Evolutionary conservation across 2,797 vertebrate species (phyloP).

Genomic region (Mus spretus): DNA sequence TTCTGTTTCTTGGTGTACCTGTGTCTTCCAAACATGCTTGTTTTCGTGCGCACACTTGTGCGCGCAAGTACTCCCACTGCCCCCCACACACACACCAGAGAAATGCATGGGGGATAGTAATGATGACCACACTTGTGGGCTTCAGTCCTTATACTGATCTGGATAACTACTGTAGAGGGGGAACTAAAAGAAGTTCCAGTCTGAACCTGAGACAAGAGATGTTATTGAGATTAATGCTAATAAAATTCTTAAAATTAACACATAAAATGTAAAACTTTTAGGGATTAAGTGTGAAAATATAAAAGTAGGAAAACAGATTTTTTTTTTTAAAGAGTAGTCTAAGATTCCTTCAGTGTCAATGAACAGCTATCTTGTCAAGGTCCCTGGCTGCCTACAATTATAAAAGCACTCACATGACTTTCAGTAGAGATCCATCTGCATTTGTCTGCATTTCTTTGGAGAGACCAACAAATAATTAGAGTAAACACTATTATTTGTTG

Average conservation of each 20-base stretch:
- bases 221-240: neutral
- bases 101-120: neutral
- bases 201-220: neutral
- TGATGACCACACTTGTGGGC: neutral
- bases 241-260: neutral
- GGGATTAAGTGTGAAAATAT: neutral
- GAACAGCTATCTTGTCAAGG: neutral
- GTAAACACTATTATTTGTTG: neutral
- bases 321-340: neutral
- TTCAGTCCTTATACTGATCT: neutral
- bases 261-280: neutral
- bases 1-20: constrained; percentile 7
- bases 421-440: neutral
- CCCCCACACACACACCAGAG: neutral
- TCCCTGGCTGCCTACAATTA: neutral
- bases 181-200: neutral
- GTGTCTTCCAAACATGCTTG: neutral
- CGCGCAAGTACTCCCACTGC: neutral
- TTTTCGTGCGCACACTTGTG: too few relatives aligned
- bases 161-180: neutral
- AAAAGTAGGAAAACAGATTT: neutral
- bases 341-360: neutral
- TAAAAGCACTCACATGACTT: neutral
- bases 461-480: neutral
- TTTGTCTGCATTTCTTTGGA: neutral